Evolutionary conservation across 2,113 vertebrate genomes (phyloP).

Genomic region (Corythoichthys intestinalis): DNA sequence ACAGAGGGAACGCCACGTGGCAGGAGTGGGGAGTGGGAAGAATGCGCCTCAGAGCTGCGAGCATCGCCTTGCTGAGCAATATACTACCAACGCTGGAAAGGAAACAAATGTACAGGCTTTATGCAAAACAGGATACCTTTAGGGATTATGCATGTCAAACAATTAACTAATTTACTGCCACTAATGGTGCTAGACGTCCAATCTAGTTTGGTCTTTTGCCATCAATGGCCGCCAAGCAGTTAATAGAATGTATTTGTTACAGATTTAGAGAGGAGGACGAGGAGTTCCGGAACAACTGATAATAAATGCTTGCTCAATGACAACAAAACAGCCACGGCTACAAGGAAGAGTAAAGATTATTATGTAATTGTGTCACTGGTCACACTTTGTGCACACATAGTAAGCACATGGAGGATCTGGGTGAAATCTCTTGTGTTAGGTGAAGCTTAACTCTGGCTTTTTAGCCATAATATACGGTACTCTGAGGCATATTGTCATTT

Average conservation of each 20-base stretch:
- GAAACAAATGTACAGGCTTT: constrained; percentile 25
- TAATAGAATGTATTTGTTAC: not conserved
- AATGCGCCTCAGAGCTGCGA: constrained; percentile 46
- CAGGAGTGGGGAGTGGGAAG: constrained; percentile 3
- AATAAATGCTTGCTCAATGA: constrained; percentile 7
- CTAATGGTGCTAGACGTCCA: too few relatives aligned
- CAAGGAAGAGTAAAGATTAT: constrained; percentile 7
- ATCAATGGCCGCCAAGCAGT: too few relatives aligned
- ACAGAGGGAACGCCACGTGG: constrained; percentile 26
- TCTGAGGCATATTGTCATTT: too few relatives aligned
- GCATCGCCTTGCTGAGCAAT: constrained; percentile 23
- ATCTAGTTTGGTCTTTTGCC: too few relatives aligned
- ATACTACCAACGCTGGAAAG: constrained; percentile 47
- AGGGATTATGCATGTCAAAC: not conserved
- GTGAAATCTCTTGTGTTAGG: too few relatives aligned
- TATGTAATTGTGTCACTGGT: not conserved
- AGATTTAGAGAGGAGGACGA: not conserved
- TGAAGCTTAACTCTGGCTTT: too few relatives aligned
- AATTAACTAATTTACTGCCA: too few relatives aligned
- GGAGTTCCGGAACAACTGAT: not conserved
- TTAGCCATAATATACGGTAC: too few relatives aligned
- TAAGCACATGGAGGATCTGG: not conserved
- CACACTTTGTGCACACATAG: not conserved
- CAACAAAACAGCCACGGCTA: not conserved
- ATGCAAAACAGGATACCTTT: not conserved